Evolutionary conservation across 92 coral and sea anemone species (phyloP).

Genomic region (Blastomussa wellsi): DNA sequence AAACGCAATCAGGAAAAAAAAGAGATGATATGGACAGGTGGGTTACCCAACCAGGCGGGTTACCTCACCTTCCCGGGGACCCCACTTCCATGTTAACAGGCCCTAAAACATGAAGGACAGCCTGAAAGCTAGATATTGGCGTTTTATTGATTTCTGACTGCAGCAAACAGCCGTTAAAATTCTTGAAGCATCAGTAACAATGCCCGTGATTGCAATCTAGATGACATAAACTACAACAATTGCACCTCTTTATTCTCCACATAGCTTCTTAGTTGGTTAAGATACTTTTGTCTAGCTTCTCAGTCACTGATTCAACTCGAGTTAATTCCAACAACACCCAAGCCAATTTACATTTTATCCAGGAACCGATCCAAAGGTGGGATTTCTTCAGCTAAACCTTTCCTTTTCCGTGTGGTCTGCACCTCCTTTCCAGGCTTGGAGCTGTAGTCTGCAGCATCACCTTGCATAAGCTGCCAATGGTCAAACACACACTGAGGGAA

Average conservation of each 20-base stretch:
- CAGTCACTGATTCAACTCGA: neutral
- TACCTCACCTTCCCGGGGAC: no score
- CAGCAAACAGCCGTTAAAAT: slow-evolving; percentile 6
- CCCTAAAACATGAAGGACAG: neutral
- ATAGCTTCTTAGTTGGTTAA: neutral
- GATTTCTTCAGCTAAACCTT: slow-evolving; percentile 74
- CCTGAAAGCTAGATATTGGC: slow-evolving; percentile 32
- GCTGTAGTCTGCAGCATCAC: slow-evolving; percentile 40
- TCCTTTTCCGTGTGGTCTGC: slow-evolving; percentile 73
- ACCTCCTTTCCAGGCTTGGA: slow-evolving; percentile 65
- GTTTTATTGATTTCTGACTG: slow-evolving; percentile 30
- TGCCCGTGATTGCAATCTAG: neutral
- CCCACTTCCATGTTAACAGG: no score
- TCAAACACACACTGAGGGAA: slow-evolving; percentile 99
- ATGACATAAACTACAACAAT: slow-evolving; percentile 19
- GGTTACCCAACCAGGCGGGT: no score
- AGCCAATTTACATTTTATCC: slow-evolving; percentile 77
- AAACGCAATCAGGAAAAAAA: no score
- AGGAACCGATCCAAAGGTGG: slow-evolving; percentile 86
- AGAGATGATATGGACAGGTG: no score
- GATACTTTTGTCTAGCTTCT: neutral
- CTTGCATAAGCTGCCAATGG: slow-evolving; percentile 80
- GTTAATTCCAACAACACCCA: neutral
- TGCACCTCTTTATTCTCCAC: neutral
- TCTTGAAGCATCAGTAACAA: neutral